These are phyloP conservation scores for Andrena hattorfiana DNA, from an alignment of 2,888 invertebrate genomes.

Conservation along the genomic window DNA sequence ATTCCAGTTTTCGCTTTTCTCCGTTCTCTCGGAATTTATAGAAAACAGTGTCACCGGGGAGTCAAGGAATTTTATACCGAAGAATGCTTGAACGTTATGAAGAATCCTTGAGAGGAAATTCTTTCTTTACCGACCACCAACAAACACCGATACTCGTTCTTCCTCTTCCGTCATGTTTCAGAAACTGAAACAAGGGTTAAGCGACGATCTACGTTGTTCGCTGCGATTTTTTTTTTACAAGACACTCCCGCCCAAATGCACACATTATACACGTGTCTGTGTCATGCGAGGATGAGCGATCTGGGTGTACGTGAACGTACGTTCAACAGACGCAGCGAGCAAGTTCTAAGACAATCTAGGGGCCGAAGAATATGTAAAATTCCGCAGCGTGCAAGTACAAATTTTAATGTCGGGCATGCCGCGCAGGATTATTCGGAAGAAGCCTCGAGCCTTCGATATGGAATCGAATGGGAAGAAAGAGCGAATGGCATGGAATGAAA, in stretches of 20 bases:
- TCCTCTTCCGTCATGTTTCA: neutral
- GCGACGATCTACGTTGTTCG: neutral
- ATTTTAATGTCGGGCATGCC: neutral
- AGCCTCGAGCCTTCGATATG: neutral
- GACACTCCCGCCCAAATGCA: constrained; percentile 27
- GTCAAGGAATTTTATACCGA: too few species aligned
- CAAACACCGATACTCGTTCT: neutral
- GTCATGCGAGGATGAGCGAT: neutral
- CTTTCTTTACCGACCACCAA: too few species aligned
- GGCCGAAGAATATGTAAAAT: neutral
- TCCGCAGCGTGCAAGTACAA: neutral
- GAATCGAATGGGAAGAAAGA: neutral
- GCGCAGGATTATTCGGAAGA: neutral
- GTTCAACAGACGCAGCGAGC: neutral
- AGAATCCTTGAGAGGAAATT: too few species aligned
- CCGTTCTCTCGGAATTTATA: too few species aligned
- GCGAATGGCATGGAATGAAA: neutral
- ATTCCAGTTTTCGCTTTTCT: too few species aligned
- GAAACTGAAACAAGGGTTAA: neutral
- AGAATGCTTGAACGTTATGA: too few species aligned
- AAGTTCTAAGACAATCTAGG: constrained; percentile 4
- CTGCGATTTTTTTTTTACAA: constrained; percentile 4
- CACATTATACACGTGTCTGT: constrained; percentile 40
- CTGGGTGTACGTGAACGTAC: constrained; percentile 2
- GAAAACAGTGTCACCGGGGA: too few species aligned